phyloP scores from a whole-genome alignment of 2,797 vertebrate species.

The Cyclopterus lumpus region DNA sequence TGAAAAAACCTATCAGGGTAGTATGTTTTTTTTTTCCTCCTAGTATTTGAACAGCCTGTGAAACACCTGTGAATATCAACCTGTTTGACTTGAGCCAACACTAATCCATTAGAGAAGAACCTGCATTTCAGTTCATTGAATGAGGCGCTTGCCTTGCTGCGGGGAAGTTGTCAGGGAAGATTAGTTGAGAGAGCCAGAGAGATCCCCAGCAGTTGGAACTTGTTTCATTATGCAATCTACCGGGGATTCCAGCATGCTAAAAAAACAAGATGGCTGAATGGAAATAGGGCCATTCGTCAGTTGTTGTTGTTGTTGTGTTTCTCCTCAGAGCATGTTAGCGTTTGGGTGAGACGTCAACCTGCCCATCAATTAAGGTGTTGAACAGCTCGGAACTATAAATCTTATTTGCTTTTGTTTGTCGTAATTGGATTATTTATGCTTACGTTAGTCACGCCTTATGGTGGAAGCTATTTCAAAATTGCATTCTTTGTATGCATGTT shows the following conservation, averaged over 20 bases:
- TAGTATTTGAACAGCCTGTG: background rate
- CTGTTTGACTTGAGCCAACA: background rate
- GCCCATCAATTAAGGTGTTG: constrained; percentile 35
- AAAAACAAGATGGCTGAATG: constrained; percentile 8
- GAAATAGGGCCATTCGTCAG: constrained; percentile 26
- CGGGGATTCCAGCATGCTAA: constrained; percentile 10
- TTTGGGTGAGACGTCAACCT: constrained; percentile 39
- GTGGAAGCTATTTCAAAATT: constrained; percentile 24
- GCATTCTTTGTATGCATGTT: constrained; percentile 20
- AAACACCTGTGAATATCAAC: constrained; percentile 15
- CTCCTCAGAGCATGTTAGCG: constrained; percentile 11
- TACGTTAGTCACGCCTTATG: constrained; percentile 5
- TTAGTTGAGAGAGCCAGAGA: constrained; percentile 58
- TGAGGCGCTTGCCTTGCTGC: constrained; percentile 44
- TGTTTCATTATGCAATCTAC: constrained; percentile 60
- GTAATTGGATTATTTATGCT: constrained; percentile 31
- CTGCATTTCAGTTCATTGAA: constrained; percentile 39
- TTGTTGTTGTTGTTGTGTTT: constrained; percentile 25
- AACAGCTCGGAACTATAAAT: constrained; percentile 20
- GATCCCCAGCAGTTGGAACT: constrained; percentile 59
- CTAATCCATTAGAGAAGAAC: constrained; percentile 31
- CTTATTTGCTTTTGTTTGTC: constrained; percentile 16
- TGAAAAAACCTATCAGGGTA: background rate
- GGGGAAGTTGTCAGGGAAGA: constrained; percentile 53
- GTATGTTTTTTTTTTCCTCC: background rate